Base-by-base conservation (phyloP, 2,113 vertebrate species). In the Pseudorasbora parva region DNA sequence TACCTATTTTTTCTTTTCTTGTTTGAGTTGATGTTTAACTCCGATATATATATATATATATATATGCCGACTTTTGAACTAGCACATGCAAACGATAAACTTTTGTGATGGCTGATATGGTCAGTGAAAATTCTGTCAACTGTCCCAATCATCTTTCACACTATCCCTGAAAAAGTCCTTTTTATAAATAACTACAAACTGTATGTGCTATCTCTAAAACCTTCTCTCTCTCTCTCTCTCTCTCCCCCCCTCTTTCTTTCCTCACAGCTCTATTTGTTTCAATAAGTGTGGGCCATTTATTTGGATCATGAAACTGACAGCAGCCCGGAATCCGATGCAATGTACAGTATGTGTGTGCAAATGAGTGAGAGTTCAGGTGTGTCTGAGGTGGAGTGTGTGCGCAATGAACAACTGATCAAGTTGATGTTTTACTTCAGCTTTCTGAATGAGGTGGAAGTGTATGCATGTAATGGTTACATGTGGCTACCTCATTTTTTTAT, bases 221-320 rank as follows among this genome's bases (percentile, higher is more conserved):
- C 5, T 5, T 47, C 17, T 51, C 9, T 30, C 66, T 45, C 19
- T 54, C 2, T 8, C 51, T 8, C 19, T 54, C 6, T 54, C 49
- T 7, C 7, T 19, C 10, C 21, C 8, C 54, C 6, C 17, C 11
- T 83, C 19, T 80, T 43, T 87, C 27, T 74, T 72, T 33, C 17
- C 27, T 23, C 86, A 79, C 88, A 95, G 94, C 74, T 8, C 86
- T 95, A 73, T 95, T 95, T 85, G 30, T 95, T 82, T 89, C 92
- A 2, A 57, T 95, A 73, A 87, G n/a, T 45, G 11, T 92, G 56
- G 82, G 90, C 69, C 57, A 91, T 33, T 79, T 94, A 71, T 74
- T 89, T 74, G 81, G 88, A 88, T 23, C 19, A 0, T 92, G 85
- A 93, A 85, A 43, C 45, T 78, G 45, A 62, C 27, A 82, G 12